Conservation (phyloP, 2,797 vertebrate genomes). For the Hydrolagus colliei region DNA sequence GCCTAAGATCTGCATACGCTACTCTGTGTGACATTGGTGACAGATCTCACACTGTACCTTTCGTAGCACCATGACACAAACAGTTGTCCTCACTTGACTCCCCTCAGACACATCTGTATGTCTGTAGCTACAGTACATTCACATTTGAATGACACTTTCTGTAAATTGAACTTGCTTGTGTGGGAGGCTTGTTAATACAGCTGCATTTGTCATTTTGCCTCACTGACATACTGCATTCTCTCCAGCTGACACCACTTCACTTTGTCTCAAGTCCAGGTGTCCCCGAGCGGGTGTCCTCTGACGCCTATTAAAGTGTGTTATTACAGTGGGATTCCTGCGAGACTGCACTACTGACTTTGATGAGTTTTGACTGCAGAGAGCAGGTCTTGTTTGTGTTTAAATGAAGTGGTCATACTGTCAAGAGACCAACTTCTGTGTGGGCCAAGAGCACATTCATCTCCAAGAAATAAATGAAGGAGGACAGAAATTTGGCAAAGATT, state of each 20-base stretch:
- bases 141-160: constrained; percentile 17
- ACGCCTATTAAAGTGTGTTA: neutral
- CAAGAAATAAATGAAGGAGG: constrained; percentile 1
- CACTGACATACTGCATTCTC: neutral
- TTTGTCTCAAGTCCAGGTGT: neutral
- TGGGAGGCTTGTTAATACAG: neutral
- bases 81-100: too few relatives aligned
- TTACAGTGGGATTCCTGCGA: neutral
- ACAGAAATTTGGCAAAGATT: constrained; percentile 11
- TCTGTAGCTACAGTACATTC: neutral
- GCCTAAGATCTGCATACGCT: too few relatives aligned
- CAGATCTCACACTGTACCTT: too few relatives aligned
- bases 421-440: neutral
- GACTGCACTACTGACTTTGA: neutral
- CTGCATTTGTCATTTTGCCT: neutral
- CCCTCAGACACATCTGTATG: too few relatives aligned
- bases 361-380: neutral
- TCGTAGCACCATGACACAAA: too few relatives aligned
- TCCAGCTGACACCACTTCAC: constrained; percentile 5
- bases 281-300: neutral
- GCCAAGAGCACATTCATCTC: constrained; percentile 8
- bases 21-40: too few relatives aligned
- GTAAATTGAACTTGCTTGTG: neutral
- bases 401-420: neutral
- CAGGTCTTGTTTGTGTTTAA: neutral